A percentile compares a stretch with the other conserved stretches of the same genome.
These are phyloP conservation scores for Philopedon plagiatum DNA, from an alignment of 2,888 invertebrate species.

Conservation along the genomic window DNA sequence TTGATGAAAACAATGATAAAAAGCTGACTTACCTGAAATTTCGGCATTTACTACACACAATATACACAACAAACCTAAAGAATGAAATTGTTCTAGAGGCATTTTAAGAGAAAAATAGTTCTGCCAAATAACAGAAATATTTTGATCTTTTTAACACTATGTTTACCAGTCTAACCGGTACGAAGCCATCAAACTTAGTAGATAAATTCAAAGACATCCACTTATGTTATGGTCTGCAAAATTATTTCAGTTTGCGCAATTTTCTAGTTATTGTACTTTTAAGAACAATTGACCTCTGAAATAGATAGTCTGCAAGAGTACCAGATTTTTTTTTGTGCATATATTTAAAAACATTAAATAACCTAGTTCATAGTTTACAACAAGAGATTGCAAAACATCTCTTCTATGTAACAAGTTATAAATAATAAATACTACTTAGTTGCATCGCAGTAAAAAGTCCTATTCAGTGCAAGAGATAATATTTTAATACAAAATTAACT, in stretches of 20 bases:
- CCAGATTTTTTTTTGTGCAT: constrained; percentile 12
- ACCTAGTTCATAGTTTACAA: too few relatives aligned
- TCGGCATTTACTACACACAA: background rate
- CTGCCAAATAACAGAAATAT: background rate
- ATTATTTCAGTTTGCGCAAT: constrained; percentile 20
- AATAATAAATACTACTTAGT: too few relatives aligned
- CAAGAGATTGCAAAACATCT: too few relatives aligned
- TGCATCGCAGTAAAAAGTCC: too few relatives aligned
- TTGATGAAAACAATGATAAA: too few relatives aligned
- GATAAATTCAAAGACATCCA: constrained; percentile 16
- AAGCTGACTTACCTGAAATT: constrained; percentile 28
- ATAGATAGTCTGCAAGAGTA: constrained; percentile 11
- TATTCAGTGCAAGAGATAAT: too few relatives aligned
- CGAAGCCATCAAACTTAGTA: background rate
- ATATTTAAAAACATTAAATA: background rate
- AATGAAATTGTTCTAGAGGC: too few relatives aligned
- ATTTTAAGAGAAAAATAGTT: too few relatives aligned
- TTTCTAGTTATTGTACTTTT: constrained; percentile 25
- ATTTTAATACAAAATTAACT: too few relatives aligned
- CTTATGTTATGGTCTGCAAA: constrained; percentile 26
- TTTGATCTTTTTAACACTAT: background rate
- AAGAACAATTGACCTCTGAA: constrained; percentile 35
- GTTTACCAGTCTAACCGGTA: background rate
- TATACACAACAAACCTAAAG: background rate
- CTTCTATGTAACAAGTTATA: too few relatives aligned